Evolutionary conservation across 2,113 vertebrate species (phyloP).

Genomic region (Rynchops niger): DNA sequence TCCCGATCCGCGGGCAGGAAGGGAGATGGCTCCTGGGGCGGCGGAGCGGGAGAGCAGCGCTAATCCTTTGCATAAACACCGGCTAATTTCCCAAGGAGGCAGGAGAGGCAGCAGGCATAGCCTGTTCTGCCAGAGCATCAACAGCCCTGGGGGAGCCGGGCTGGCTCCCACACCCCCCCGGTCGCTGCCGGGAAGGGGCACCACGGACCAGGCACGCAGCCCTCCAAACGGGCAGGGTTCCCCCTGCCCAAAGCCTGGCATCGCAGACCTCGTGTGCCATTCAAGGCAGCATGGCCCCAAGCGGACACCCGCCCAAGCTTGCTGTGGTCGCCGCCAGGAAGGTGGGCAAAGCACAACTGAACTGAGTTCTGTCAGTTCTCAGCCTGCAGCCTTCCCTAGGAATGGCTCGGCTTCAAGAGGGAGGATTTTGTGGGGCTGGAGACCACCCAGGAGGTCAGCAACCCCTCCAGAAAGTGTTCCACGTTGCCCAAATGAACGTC

Average conservation of each 20-base stretch:
- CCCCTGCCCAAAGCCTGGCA: not conserved
- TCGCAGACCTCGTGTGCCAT: accelerated
- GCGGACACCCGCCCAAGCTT: not conserved
- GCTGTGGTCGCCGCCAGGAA: not conserved
- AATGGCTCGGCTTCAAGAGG: not conserved
- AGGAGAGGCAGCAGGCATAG: not conserved
- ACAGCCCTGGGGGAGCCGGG: accelerated
- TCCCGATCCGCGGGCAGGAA: not conserved
- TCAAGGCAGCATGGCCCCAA: not conserved
- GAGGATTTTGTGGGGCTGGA: not conserved
- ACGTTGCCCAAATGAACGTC: accelerated
- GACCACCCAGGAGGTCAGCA: not conserved
- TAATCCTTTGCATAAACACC: not conserved
- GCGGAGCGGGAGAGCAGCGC: not conserved
- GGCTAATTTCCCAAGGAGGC: not conserved
- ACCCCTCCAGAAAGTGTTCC: not conserved
- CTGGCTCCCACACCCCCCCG: not conserved
- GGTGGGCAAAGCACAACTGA: not conserved
- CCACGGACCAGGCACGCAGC: accelerated
- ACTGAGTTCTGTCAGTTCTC: not conserved
- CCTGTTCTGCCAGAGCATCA: not conserved
- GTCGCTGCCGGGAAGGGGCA: not conserved
- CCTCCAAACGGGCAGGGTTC: not conserved
- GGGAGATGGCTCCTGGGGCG: not conserved
- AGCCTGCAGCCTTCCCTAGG: not conserved